Conservation (phyloP, 53 echinoderm and acorn worm species). For the Antedon mediterranea region DNA sequence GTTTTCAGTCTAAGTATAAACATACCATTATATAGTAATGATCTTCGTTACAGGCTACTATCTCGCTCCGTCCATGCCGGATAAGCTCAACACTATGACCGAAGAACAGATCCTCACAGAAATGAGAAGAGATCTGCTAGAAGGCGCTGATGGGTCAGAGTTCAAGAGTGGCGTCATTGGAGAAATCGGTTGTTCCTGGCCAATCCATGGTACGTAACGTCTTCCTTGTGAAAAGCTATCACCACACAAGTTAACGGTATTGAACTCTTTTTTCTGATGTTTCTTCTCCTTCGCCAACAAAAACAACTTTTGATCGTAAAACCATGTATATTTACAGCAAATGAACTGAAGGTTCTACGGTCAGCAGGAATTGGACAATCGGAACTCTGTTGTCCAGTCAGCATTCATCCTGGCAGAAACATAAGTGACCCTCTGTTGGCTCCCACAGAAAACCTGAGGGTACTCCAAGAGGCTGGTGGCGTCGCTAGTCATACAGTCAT, state of each 20-base stretch:
- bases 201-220: conserved; percentile 13
- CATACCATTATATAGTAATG: no score
- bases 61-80: conserved; percentile 17
- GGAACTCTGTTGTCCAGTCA: conserved; percentile 28
- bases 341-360: conserved; percentile 32
- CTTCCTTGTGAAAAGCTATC: no score
- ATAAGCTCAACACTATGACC: conserved; percentile 17
- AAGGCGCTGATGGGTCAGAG: conserved; percentile 29
- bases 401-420: conserved; percentile 27
- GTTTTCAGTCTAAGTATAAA: no score
- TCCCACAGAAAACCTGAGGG: conserved; percentile 11
- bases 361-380: conserved; percentile 18
- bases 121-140: conserved; percentile 23
- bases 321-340: not conserved
- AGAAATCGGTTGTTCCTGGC: conserved; percentile 31
- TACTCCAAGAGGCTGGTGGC: conserved; percentile 36
- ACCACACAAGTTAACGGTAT: no score
- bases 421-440: not conserved
- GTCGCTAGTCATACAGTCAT: conserved; percentile 24
- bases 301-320: no score
- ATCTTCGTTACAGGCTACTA: conserved; percentile 20
- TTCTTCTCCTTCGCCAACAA: no score
- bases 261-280: no score
- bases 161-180: conserved; percentile 38
- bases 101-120: conserved; percentile 13